Base-by-base conservation (phyloP, 2,888 invertebrate species). In the Chaetoderma sp. region DNA sequence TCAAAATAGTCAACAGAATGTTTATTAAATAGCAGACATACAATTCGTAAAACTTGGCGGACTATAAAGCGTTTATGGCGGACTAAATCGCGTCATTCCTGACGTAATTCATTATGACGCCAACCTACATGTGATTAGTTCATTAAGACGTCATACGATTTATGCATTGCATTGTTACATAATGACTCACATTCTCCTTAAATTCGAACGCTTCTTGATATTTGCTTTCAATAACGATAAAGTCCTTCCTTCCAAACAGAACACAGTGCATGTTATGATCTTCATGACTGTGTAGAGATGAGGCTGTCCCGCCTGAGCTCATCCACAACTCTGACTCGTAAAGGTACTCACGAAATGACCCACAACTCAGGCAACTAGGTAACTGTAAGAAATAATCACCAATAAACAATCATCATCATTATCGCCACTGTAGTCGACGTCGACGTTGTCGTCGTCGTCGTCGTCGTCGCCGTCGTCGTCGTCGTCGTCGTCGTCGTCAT, bases 241-340 rank as follows among this genome's bases (percentile, higher is more conserved):
- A 85, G 68, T 86, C 86, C 60, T 85, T 84, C n/a, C 86, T 70
- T 1, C 86, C 86, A 55, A 84, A 81, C 16, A 86, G 63, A 13
- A 86, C 78, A 70, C 86, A 86, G 71, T 86, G 86, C 4, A 86
- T 68, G 67, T 82, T 80, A 66, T 86, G 84, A 65, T 86, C 82
- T 4, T 82, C 80, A 64, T 86, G 86, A 21, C 82, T 80, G 66
- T 86, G 85, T 0, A 86, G 72, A 16, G 80, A 67, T 18, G 84
- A 83, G 18, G 81, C 71, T 2, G 86, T 85, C 1, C 83, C 83
- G 3, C 86, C 86, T 44, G 78, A 78, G 63, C 83, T 82, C 81
- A 86, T 85, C 86, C 86, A 86, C 54, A 86, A 60, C 67, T 84
- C 82, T 1, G 82, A 77, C 63, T 84, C 82, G 69, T 79, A 70